A percentile compares a stretch with the other conserved stretches of the same genome.
phyloP scores from a whole-genome alignment of 2,113 vertebrate genomes.

The Amia ocellicauda region DNA sequence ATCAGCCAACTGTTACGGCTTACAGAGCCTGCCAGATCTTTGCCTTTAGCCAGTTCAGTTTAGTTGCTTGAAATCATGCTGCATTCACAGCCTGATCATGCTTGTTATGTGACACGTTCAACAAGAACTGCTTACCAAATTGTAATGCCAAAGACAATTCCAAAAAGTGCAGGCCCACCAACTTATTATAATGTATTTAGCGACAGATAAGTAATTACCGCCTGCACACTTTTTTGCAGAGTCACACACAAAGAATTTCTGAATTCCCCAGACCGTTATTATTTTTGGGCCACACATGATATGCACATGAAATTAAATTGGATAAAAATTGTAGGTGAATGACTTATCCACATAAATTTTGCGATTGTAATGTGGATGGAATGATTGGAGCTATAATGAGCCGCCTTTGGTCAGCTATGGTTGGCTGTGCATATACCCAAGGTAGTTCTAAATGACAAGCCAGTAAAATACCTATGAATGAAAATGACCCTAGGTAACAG shows the following conservation, averaged over 20 bases:
- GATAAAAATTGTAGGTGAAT: not conserved
- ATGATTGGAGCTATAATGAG: slow-evolving; percentile 55
- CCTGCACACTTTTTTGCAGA: too few species aligned
- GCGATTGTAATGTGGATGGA: slow-evolving; percentile 45
- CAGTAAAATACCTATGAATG: slow-evolving; percentile 52
- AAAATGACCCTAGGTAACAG: slow-evolving; percentile 57
- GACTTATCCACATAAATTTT: slow-evolving; percentile 25
- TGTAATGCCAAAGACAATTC: too few species aligned
- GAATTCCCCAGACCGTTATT: not conserved
- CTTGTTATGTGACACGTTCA: too few species aligned
- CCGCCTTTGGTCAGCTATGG: slow-evolving; percentile 37
- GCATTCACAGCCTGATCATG: too few species aligned
- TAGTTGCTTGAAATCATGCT: too few species aligned
- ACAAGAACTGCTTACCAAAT: too few species aligned
- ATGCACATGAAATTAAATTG: not conserved
- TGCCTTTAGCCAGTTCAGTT: too few species aligned
- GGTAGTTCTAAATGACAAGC: slow-evolving; percentile 51
- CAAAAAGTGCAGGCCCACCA: too few species aligned
- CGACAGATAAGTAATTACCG: too few species aligned
- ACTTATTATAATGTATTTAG: too few species aligned
- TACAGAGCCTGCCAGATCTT: too few species aligned
- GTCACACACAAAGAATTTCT: not conserved
- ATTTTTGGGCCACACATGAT: not conserved
- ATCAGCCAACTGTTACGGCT: too few species aligned
- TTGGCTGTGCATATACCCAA: slow-evolving; percentile 40